Conservation (phyloP, 1,140 invertebrate genomes). For the Daktulosphaira vitifoliae region DNA sequence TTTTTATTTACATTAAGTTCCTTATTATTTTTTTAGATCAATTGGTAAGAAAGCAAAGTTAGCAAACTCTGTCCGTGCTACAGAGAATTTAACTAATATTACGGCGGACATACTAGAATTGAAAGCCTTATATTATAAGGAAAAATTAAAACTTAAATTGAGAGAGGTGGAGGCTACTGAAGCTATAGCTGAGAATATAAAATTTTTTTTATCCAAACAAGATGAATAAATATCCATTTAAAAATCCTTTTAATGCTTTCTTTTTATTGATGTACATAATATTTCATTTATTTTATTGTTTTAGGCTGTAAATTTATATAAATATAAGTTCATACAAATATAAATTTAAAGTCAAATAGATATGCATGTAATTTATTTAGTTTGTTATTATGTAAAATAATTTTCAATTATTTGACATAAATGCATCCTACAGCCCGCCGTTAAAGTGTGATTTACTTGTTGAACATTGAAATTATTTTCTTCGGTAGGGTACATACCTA, state of each 20-base stretch:
- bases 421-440: background rate
- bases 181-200: background rate
- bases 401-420: background rate
- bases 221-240: too few relatives aligned
- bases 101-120: background rate
- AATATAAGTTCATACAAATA: background rate
- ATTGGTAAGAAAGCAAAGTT: constrained; percentile 3
- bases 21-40: background rate
- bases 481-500: background rate
- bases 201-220: background rate
- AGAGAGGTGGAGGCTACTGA: constrained; percentile 6
- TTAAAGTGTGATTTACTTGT: background rate
- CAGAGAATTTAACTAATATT: background rate
- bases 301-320: background rate
- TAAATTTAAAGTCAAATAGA: background rate
- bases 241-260: too few relatives aligned
- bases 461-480: background rate
- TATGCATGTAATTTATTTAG: background rate
- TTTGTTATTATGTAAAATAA: background rate
- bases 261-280: too few relatives aligned
- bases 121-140: background rate
- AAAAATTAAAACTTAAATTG: background rate
- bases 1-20: too few relatives aligned
- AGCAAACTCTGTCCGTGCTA: background rate
- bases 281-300: too few relatives aligned